phyloP scores from a whole-genome alignment of 2,797 vertebrate species.

The Acridotheres tristis region DNA sequence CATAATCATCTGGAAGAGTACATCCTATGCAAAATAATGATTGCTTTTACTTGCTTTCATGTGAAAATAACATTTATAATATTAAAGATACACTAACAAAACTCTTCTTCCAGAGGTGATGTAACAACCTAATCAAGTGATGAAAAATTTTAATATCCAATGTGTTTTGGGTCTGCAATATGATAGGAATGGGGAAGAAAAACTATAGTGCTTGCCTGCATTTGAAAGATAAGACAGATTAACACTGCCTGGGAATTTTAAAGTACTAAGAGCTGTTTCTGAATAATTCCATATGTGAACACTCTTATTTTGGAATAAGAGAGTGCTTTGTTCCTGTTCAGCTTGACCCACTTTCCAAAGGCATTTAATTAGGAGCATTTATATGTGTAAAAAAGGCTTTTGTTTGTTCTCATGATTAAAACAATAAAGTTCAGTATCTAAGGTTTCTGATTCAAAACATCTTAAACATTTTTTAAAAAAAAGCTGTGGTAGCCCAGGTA shows the following conservation, averaged over 20 bases:
- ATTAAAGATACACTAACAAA: background rate
- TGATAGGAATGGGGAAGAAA: background rate
- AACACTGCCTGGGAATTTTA: slow-evolving; percentile 12
- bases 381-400: slow-evolving; percentile 46
- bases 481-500: background rate
- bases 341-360: slow-evolving; percentile 55
- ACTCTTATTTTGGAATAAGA: slow-evolving; percentile 32
- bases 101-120: background rate
- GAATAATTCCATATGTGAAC: slow-evolving; percentile 50
- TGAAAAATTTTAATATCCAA: background rate
- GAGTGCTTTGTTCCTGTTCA: slow-evolving; percentile 46
- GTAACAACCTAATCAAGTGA: background rate
- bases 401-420: slow-evolving; percentile 33
- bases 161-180: background rate
- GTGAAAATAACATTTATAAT: background rate
- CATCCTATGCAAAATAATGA: background rate
- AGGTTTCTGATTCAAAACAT: background rate
- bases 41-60: background rate
- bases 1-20: background rate
- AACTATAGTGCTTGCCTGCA: background rate
- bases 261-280: slow-evolving; percentile 23
- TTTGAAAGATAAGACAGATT: slow-evolving; percentile 38
- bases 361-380: slow-evolving; percentile 40
- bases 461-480: background rate
- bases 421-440: background rate